A percentile compares a stretch with the other conserved stretches of the same genome.
Evolutionary conservation across 2,888 invertebrate genomes (phyloP).

Genomic region (Nesidiocoris tenuis): DNA sequence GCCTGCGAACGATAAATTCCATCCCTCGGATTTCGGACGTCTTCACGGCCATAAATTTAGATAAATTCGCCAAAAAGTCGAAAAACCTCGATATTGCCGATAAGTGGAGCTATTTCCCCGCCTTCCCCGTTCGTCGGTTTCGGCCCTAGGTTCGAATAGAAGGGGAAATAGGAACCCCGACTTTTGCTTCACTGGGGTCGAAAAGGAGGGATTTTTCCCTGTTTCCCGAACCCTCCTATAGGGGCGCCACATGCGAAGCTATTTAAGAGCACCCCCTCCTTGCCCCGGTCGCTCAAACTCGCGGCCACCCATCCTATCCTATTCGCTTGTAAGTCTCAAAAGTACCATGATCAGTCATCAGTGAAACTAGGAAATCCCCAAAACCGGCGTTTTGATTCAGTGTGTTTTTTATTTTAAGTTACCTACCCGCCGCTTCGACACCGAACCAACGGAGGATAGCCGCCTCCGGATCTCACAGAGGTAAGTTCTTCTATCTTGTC

Average conservation of each 20-base stretch:
- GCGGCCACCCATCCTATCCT: conserved; percentile 42
- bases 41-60: no score
- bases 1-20: no score
- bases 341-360: conserved; percentile 39
- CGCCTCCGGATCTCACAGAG: conserved; percentile 38
- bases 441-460: conserved; percentile 29
- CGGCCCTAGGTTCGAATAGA: no score
- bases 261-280: conserved; percentile 44
- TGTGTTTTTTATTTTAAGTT: conserved; percentile 30
- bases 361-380: conserved; percentile 27
- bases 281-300: conserved; percentile 42
- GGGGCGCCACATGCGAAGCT: conserved; percentile 38
- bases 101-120: background rate
- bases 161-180: background rate
- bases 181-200: background rate
- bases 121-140: no score
- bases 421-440: conserved; percentile 22
- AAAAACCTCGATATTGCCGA: background rate
- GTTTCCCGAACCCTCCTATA: conserved; percentile 20
- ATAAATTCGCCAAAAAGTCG: background rate
- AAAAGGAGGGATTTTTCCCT: conserved; percentile 8
- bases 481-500: no score
- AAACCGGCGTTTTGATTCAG: conserved; percentile 41
- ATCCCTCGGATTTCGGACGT: no score
- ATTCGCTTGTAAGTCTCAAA: conserved; percentile 37